Conservation (phyloP, 2,888 invertebrate genomes). For the Rhodophaea formosa region DNA sequence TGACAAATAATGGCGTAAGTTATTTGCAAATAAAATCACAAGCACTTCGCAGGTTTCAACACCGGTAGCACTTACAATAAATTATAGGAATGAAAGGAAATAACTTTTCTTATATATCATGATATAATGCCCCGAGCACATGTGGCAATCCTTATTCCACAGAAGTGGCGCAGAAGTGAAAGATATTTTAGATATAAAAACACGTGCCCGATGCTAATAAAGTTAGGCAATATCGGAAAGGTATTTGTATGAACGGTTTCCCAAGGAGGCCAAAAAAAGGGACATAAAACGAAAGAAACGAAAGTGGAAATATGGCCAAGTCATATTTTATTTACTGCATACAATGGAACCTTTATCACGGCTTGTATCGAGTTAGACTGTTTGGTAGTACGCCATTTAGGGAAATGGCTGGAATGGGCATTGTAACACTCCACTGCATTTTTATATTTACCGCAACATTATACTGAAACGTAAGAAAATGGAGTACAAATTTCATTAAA, state of each 20-base stretch:
- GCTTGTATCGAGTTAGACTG: slow-evolving; percentile 72
- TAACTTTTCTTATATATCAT: slow-evolving; percentile 59
- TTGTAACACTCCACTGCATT: slow-evolving; percentile 45
- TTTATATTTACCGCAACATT: slow-evolving; percentile 46
- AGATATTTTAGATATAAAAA: slow-evolving; percentile 75
- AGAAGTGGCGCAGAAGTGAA: slow-evolving; percentile 64
- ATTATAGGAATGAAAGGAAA: slow-evolving; percentile 53
- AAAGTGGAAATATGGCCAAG: slow-evolving; percentile 78
- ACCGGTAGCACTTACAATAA: slow-evolving; percentile 49
- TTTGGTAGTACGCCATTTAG: slow-evolving; percentile 64
- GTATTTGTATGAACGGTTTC: slow-evolving; percentile 78
- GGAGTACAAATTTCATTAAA: not conserved
- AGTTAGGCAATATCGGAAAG: slow-evolving; percentile 76
- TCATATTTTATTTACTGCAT: slow-evolving; percentile 81
- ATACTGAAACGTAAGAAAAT: slow-evolving; percentile 9
- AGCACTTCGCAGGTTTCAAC: slow-evolving; percentile 41
- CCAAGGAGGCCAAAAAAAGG: slow-evolving; percentile 68
- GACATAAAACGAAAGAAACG: slow-evolving; percentile 75
- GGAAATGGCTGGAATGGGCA: slow-evolving; percentile 47
- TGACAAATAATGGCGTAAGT: slow-evolving; percentile 43
- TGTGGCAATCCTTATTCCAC: slow-evolving; percentile 66
- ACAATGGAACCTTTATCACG: slow-evolving; percentile 79
- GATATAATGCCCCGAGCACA: slow-evolving; percentile 58
- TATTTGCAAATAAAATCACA: slow-evolving; percentile 47
- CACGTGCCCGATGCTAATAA: slow-evolving; percentile 78